Conservation (phyloP, 1,140 invertebrate genomes). For the Papilio helenus region DNA sequence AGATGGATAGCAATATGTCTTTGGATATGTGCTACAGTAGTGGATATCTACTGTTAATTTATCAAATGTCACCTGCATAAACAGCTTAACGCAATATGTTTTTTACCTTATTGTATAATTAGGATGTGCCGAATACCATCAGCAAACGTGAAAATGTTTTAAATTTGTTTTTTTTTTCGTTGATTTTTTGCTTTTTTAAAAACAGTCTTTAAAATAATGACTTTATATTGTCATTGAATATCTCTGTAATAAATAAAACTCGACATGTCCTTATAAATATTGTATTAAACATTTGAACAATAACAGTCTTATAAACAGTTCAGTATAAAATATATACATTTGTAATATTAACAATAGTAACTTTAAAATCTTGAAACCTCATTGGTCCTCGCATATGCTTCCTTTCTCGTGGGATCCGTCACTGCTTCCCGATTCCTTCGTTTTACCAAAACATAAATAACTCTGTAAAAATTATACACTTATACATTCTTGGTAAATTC, state of each 20-base stretch:
- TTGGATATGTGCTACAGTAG: neutral
- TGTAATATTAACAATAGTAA: neutral
- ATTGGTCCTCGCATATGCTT: slow-evolving; percentile 68
- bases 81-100: neutral
- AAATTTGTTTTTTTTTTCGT: neutral
- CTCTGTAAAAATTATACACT: slow-evolving; percentile 52
- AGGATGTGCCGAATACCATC: neutral
- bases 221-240: neutral
- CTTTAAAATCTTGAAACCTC: slow-evolving; percentile 69
- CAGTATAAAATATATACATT: slow-evolving; percentile 5
- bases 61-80: neutral
- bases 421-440: slow-evolving; percentile 54
- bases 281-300: slow-evolving; percentile 34
- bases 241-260: neutral
- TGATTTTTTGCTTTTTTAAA: neutral
- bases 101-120: neutral
- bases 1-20: neutral
- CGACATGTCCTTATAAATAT: neutral
- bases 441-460: slow-evolving; percentile 62
- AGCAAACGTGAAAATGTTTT: neutral
- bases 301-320: slow-evolving; percentile 32
- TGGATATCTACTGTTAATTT: neutral
- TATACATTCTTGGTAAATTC: slow-evolving; percentile 11
- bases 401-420: slow-evolving; percentile 60
- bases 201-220: neutral